A percentile compares a stretch with the other conserved stretches of the same genome.
Evolutionary conservation across 2,888 invertebrate genomes (phyloP).

Genomic region (Balanococcus diminutus): DNA sequence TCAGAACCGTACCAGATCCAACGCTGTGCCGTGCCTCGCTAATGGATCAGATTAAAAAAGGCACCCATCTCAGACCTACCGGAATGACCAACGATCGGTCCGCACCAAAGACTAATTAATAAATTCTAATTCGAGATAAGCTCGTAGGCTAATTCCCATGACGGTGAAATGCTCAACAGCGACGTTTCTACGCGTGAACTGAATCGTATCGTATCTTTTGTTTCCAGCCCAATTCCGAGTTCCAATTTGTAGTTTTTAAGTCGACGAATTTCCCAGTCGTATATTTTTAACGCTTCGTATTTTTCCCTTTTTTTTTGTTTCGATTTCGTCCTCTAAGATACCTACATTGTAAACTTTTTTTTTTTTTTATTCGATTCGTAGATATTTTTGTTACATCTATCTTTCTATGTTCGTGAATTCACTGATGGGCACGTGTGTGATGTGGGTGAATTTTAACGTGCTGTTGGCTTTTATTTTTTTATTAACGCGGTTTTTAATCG

Average conservation of each 20-base stretch:
- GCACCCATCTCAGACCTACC: slow-evolving; percentile 80
- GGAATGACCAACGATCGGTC: slow-evolving; percentile 82
- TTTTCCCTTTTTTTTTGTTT: background rate
- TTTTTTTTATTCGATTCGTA: background rate
- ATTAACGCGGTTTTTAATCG: background rate
- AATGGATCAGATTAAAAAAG: slow-evolving; percentile 92
- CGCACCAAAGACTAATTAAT: slow-evolving; percentile 77
- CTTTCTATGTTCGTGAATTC: background rate
- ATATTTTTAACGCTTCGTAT: background rate
- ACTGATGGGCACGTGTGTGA: background rate
- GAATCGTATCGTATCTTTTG: background rate
- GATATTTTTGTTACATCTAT: background rate
- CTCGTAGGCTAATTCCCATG: too few relatives aligned
- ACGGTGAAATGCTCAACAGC: background rate
- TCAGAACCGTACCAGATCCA: slow-evolving; percentile 67
- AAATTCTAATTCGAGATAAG: too few relatives aligned
- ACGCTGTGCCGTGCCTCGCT: slow-evolving; percentile 81
- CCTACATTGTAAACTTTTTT: background rate
- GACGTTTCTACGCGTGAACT: background rate
- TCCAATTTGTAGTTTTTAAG: background rate
- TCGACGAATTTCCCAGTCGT: background rate
- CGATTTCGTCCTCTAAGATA: background rate
- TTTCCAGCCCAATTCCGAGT: background rate
- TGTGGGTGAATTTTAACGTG: background rate
- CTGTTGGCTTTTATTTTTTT: background rate